Evolutionary conservation across 2,888 invertebrate genomes (phyloP).

Genomic region (Cheilosia variabilis): DNA sequence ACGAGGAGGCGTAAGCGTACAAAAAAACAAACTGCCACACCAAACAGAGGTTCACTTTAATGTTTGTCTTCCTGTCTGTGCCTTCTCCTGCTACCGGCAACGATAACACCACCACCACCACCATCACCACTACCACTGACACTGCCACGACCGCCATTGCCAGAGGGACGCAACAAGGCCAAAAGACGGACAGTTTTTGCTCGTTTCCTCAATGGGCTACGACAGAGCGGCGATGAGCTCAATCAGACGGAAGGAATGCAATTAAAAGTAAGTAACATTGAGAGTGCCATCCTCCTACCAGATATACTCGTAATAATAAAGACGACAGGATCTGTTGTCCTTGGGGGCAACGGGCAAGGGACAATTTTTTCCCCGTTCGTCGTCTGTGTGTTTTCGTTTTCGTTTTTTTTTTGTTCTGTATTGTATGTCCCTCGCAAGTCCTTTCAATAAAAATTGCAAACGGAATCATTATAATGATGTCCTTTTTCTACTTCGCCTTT

Average conservation of each 20-base stretch:
- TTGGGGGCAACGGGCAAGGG: constrained; percentile 42
- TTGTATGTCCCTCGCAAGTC: constrained; percentile 25
- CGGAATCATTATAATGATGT: constrained; percentile 75
- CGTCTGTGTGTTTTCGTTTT: constrained; percentile 12
- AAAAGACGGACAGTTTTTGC: constrained; percentile 83
- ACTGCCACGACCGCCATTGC: constrained; percentile 61
- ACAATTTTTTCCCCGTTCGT: constrained; percentile 12
- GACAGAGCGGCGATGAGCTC: constrained; percentile 82
- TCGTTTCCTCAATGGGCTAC: constrained; percentile 82
- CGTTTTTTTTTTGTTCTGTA: not conserved
- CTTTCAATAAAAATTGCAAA: constrained; percentile 73
- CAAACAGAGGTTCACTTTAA: constrained; percentile 69
- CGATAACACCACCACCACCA: constrained; percentile 21
- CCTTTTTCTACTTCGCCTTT: constrained; percentile 49
- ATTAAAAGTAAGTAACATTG: constrained; percentile 82
- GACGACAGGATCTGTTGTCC: constrained; percentile 66
- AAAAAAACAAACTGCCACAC: constrained; percentile 46
- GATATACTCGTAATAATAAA: constrained; percentile 70
- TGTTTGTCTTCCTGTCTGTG: constrained; percentile 78
- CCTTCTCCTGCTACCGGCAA: constrained; percentile 32
- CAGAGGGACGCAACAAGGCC: constrained; percentile 83
- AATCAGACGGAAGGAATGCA: constrained; percentile 83
- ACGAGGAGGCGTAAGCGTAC: constrained; percentile 8
- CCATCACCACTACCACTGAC: constrained; percentile 21
- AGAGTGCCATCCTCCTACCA: constrained; percentile 64